Evolutionary conservation across 2,888 invertebrate genomes (phyloP).

Genomic region (Chrysomela aeneicollis): DNA sequence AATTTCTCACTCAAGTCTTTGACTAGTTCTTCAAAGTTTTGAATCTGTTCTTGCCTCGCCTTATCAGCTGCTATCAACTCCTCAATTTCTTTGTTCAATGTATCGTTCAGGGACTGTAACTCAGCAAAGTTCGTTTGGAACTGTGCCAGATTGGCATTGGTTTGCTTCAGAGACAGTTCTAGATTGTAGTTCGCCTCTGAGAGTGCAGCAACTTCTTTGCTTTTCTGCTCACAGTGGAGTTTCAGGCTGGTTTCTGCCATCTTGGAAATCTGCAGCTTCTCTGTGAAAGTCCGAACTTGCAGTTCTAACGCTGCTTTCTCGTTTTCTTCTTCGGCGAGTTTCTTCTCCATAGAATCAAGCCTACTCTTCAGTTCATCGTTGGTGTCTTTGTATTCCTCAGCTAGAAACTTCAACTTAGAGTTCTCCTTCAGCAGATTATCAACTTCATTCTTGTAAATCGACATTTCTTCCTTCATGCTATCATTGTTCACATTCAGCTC

Average conservation of each 20-base stretch:
- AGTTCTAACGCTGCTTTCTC: conserved; percentile 44
- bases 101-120: conserved; percentile 44
- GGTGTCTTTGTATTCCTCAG: conserved; percentile 46
- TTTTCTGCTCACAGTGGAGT: conserved; percentile 53
- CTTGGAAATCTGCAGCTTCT: conserved; percentile 58
- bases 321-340: conserved; percentile 50
- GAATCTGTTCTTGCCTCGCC: conserved; percentile 33
- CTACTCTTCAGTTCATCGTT: conserved; percentile 49
- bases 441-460: conserved; percentile 51
- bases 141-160: conserved; percentile 31
- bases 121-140: conserved; percentile 43
- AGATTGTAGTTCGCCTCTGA: conserved; percentile 46
- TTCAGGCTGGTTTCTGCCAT: conserved; percentile 57
- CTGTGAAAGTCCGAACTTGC: conserved; percentile 51
- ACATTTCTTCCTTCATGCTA: conserved; percentile 57
- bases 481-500: conserved; percentile 65
- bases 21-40: conserved; percentile 29
- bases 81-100: conserved; percentile 29
- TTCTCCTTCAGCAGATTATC: conserved; percentile 52
- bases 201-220: conserved; percentile 49
- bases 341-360: conserved; percentile 51
- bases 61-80: conserved; percentile 25
- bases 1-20: conserved; percentile 38
- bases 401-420: conserved; percentile 42
- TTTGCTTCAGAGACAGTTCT: conserved; percentile 42